Percentiles rank a stretch among this genome's conserved stretches.
These are phyloP conservation scores for Drosophila heteroneura DNA, from an alignment of 2,888 invertebrate species.

Conservation along the genomic window DNA sequence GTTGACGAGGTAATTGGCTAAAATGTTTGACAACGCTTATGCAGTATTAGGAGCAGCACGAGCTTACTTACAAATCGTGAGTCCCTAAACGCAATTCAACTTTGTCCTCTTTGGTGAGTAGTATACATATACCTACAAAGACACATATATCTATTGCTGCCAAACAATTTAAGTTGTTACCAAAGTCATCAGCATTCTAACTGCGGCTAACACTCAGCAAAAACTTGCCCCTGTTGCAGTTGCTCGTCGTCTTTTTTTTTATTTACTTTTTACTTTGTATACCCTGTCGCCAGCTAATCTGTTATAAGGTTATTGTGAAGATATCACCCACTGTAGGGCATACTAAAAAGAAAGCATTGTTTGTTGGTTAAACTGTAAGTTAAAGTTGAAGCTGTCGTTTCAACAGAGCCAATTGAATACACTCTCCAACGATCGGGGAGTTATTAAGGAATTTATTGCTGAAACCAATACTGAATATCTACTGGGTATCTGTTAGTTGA, in stretches of 20 bases:
- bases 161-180: constrained; percentile 81
- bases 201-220: constrained; percentile 51
- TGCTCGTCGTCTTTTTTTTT: constrained; percentile 5
- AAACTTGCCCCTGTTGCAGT: constrained; percentile 68
- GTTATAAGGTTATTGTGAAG: neutral
- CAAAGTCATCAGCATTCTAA: constrained; percentile 77
- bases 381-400: neutral
- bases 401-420: neutral
- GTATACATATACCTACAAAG: neutral
- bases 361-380: neutral
- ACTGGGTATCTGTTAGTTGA: constrained; percentile 9
- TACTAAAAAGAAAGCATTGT: neutral
- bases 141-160: constrained; percentile 51
- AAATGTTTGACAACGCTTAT: constrained; percentile 35
- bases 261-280: neutral
- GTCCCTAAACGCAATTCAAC: constrained; percentile 68
- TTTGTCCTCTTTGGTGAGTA: constrained; percentile 45
- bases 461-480: neutral
- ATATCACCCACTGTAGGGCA: neutral
- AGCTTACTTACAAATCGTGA: constrained; percentile 56
- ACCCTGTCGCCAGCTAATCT: neutral
- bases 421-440: neutral
- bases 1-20: constrained; percentile 41
- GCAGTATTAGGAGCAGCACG: constrained; percentile 26
- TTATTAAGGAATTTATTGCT: neutral